Percentiles rank a stretch among this genome's conserved stretches.
Evolutionary conservation across 2,113 vertebrate species (phyloP).

Genomic region (Stictonetta naevosa): DNA sequence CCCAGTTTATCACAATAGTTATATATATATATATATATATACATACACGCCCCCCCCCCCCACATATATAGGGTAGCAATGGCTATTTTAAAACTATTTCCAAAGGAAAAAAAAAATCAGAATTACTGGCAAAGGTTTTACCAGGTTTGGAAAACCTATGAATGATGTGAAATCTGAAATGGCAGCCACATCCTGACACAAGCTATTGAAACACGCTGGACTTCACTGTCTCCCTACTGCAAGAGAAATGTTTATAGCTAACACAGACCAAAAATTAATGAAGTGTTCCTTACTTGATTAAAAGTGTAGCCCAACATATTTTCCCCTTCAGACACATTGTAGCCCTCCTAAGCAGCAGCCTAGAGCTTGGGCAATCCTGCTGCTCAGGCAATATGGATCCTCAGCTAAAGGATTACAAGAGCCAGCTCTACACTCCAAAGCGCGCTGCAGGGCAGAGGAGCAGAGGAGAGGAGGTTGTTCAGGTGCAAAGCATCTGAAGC

Average conservation of each 20-base stretch:
- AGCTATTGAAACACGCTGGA: neutral
- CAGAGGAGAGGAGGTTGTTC: neutral
- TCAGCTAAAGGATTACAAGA: neutral
- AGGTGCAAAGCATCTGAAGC: neutral
- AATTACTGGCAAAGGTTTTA: neutral
- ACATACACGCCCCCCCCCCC: too few species aligned
- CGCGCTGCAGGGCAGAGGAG: neutral
- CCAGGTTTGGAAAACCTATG: neutral
- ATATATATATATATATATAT: neutral
- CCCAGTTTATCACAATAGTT: neutral
- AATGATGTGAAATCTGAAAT: neutral
- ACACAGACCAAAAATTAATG: neutral
- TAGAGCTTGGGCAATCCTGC: neutral
- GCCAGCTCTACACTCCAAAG: neutral
- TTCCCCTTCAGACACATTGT: neutral
- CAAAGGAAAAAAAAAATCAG: neutral
- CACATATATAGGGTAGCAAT: neutral
- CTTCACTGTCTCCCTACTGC: neutral
- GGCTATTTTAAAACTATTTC: neutral
- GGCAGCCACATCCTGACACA: neutral
- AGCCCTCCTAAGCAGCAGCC: fast-evolving
- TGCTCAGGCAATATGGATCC: neutral
- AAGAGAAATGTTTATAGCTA: neutral
- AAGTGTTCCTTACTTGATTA: neutral
- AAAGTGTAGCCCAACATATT: neutral